Percentiles rank a stretch among this genome's conserved stretches.
Evolutionary conservation across 2,113 vertebrate species (phyloP).

Genomic region (Oenanthe melanoleuca): DNA sequence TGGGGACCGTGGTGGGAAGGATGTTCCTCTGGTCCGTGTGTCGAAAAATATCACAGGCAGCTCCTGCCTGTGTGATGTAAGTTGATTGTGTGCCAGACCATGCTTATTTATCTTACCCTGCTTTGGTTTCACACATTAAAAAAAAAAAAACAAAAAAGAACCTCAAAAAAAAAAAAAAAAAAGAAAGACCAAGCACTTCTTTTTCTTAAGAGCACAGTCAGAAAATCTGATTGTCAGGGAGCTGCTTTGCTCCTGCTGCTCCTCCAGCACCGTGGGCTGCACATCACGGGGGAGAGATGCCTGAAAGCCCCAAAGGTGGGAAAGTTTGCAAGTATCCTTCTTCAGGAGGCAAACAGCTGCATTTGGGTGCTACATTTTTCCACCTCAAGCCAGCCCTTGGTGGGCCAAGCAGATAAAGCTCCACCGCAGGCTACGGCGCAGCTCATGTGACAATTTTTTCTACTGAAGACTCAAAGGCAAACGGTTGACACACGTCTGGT

Average conservation of each 20-base stretch:
- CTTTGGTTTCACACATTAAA: neutral
- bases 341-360: neutral
- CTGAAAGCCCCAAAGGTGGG: neutral
- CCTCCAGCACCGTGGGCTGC: fast-evolving
- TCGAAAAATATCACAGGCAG: neutral
- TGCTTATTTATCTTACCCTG: neutral
- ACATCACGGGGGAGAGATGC: neutral
- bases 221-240: neutral
- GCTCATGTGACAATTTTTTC: neutral
- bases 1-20: fast-evolving
- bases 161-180: neutral
- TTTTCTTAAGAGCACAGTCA: neutral
- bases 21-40: fast-evolving
- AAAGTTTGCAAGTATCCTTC: neutral
- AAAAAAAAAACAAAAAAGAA: neutral
- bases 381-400: neutral
- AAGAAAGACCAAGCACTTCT: neutral
- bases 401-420: neutral
- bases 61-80: neutral
- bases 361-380: neutral
- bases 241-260: neutral
- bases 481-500: slow-evolving; percentile 24
- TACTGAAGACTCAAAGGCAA: neutral
- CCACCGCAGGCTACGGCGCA: neutral
- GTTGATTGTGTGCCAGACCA: neutral